A percentile compares a stretch with the other conserved stretches of the same genome.
phyloP scores from a whole-genome alignment of 37 sponge, comb jelly and placozoan species.

The Lycopodina hypogea region DNA sequence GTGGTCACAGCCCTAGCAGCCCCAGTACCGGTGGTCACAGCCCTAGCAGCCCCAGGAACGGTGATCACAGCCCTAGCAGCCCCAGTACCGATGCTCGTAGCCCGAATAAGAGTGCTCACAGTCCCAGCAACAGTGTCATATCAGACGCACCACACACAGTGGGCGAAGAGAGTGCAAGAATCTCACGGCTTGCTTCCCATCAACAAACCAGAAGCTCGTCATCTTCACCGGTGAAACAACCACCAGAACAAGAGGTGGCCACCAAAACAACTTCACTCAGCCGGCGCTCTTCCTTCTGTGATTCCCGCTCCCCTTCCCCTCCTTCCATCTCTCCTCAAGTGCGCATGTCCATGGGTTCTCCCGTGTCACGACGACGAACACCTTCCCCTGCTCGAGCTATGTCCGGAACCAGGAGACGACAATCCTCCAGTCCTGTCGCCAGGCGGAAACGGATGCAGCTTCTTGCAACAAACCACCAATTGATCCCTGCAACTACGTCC shows the following conservation, averaged over 20 bases:
- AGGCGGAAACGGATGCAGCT: background rate
- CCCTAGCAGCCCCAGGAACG: too few relatives aligned
- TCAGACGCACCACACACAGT: too few relatives aligned
- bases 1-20: too few relatives aligned
- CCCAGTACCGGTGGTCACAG: too few relatives aligned
- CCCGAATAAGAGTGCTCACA: too few relatives aligned
- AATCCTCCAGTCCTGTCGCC: background rate
- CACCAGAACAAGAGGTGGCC: background rate
- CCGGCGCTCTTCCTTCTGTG: conserved; percentile 3
- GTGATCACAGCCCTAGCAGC: too few relatives aligned
- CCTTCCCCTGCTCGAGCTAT: background rate
- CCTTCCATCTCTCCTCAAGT: conserved; percentile 12
- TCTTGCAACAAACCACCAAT: background rate
- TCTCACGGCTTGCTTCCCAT: background rate
- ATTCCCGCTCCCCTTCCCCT: conserved; percentile 2
- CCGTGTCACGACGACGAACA: background rate
- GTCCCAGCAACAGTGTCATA: too few relatives aligned
- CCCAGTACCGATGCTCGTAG: too few relatives aligned
- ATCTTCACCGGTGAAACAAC: background rate
- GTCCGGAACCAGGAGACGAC: background rate
- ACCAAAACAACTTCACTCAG: background rate
- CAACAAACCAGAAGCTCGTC: background rate
- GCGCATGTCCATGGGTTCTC: background rate
- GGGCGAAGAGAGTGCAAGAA: background rate
- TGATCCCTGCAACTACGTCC: background rate